A percentile compares a stretch with the other conserved stretches of the same genome.
Evolutionary conservation across 2,113 vertebrate genomes (phyloP).

Genomic region (Lophura nycthemera): DNA sequence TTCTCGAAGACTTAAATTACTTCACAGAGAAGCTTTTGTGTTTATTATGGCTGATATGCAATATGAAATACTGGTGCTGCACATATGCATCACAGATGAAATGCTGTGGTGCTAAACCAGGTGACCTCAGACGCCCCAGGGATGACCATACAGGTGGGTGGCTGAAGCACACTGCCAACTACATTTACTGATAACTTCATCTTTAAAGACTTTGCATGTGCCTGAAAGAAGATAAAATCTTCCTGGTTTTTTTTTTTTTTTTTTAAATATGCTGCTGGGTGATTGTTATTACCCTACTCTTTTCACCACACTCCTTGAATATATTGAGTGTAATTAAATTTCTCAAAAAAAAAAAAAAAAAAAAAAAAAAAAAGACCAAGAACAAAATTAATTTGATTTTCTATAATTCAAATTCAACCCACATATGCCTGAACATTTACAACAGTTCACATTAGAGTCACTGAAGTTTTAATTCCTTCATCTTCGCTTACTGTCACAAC

Average conservation of each 20-base stretch:
- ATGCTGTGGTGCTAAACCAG: neutral
- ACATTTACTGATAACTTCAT: neutral
- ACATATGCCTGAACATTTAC: neutral
- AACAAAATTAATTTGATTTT: conserved; percentile 17
- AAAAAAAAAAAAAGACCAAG: neutral
- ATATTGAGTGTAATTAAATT: neutral
- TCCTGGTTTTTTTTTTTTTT: neutral
- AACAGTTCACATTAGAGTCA: conserved; percentile 21
- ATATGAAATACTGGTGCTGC: neutral
- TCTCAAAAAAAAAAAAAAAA: conserved; percentile 12
- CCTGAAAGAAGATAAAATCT: neutral
- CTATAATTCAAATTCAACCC: conserved; percentile 26
- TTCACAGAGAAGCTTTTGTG: neutral
- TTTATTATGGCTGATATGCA: neutral
- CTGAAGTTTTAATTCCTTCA: conserved; percentile 43
- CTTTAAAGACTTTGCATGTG: neutral
- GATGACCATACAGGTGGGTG: neutral
- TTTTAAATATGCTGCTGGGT: neutral
- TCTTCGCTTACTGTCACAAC: conserved; percentile 41
- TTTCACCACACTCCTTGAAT: neutral
- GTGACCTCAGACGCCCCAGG: neutral
- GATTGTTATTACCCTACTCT: neutral
- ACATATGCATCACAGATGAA: neutral
- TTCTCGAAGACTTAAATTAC: neutral
- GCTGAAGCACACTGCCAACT: neutral